Evolutionary conservation across 2,797 vertebrate genomes (phyloP).

Genomic region (Hybognathus amarus): DNA sequence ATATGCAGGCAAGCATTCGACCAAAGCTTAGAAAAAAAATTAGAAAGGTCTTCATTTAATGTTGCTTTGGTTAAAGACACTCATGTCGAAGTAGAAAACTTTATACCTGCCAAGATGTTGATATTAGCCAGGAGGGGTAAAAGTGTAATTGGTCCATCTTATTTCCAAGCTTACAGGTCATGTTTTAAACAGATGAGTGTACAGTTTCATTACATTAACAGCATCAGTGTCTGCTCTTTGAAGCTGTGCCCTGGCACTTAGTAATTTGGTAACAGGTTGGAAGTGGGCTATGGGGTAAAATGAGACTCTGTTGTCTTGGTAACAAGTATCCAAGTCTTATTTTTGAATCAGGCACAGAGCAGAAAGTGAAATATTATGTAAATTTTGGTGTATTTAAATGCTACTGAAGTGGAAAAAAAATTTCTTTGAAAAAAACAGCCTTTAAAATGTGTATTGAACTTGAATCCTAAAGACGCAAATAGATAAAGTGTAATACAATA

Average conservation of each 20-base stretch:
- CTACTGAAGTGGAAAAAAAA: no score
- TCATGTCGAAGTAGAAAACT: slow-evolving; percentile 72
- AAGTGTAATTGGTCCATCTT: slow-evolving; percentile 67
- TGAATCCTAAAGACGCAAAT: no score
- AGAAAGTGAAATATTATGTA: slow-evolving; percentile 51
- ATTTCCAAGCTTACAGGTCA: slow-evolving; percentile 84
- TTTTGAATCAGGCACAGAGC: slow-evolving; percentile 75
- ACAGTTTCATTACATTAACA: slow-evolving; percentile 89
- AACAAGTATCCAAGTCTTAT: slow-evolving; percentile 81
- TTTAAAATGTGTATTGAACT: no score
- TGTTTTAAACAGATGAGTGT: slow-evolving; percentile 81
- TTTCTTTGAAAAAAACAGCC: no score
- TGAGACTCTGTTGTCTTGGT: slow-evolving; percentile 87
- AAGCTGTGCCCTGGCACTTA: slow-evolving; percentile 80
- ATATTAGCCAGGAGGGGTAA: slow-evolving; percentile 72
- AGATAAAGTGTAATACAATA: no score
- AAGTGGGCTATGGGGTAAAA: slow-evolving; percentile 91
- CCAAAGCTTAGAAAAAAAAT: slow-evolving; percentile 20
- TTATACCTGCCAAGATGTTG: slow-evolving; percentile 79
- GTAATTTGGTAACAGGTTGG: slow-evolving; percentile 97
- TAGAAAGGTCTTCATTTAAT: slow-evolving; percentile 68
- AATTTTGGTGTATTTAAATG: no score
- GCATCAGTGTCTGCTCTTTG: slow-evolving; percentile 84
- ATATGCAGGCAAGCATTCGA: neutral
- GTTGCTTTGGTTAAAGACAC: slow-evolving; percentile 60